A percentile compares a stretch with the other conserved stretches of the same genome.
phyloP scores from a whole-genome alignment of 2,888 invertebrate genomes.

The Drosophila siamana region DNA sequence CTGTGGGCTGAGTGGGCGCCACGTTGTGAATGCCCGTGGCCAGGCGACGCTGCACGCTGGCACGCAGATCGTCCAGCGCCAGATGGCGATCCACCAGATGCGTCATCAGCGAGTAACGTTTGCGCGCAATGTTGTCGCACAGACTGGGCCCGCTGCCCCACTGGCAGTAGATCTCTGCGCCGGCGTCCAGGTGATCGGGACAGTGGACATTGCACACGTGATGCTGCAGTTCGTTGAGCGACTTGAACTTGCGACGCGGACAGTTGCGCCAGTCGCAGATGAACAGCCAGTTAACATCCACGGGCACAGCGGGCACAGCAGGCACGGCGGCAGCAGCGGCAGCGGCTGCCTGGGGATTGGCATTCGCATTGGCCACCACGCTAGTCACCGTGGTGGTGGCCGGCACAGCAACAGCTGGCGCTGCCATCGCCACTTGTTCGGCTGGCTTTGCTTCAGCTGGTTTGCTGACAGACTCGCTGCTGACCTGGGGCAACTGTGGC shows the following conservation, averaged over 20 bases:
- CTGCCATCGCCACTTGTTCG: slow-evolving; percentile 25
- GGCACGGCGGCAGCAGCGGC: slow-evolving; percentile 12
- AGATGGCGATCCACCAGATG: slow-evolving; percentile 98
- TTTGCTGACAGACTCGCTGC: slow-evolving; percentile 21
- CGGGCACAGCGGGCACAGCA: slow-evolving; percentile 56
- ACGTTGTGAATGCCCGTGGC: slow-evolving; percentile 79
- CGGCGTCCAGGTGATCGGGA: slow-evolving; percentile 88
- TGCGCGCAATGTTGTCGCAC: slow-evolving; percentile 95
- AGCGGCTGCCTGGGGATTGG: slow-evolving; percentile 15
- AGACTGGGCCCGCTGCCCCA: slow-evolving; percentile 90
- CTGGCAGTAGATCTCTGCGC: slow-evolving; percentile 92
- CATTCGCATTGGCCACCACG: slow-evolving; percentile 11
- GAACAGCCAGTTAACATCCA: slow-evolving; percentile 86
- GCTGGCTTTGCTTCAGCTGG: slow-evolving; percentile 14
- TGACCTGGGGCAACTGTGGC: slow-evolving; percentile 27
- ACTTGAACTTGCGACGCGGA: slow-evolving; percentile 90
- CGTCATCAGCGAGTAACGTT: slow-evolving; percentile 97
- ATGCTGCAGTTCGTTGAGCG: slow-evolving; percentile 92
- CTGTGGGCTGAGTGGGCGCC: slow-evolving; percentile 80
- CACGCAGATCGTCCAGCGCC: slow-evolving; percentile 88
- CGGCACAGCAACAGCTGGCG: background rate
- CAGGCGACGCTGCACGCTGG: slow-evolving; percentile 82
- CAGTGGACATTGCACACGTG: slow-evolving; percentile 95
- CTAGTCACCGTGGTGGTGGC: slow-evolving; percentile 14
- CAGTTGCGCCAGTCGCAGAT: slow-evolving; percentile 98